Base-by-base conservation (phyloP, 2,888 invertebrate genomes). In the Plutella xylostella region DNA sequence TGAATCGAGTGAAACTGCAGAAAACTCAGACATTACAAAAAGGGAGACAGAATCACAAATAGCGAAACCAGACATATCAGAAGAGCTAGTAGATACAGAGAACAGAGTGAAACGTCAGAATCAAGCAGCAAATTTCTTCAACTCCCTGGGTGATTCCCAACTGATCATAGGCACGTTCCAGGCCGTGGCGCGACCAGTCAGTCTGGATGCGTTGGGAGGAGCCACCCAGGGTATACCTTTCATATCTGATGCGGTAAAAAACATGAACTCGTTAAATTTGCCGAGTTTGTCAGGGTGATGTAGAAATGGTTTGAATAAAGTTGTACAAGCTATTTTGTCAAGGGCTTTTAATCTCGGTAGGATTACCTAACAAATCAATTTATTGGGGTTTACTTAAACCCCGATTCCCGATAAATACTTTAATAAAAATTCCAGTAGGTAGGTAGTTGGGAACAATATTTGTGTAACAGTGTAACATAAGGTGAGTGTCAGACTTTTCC, bases 81-180 rank as follows among this genome's bases (percentile, higher is more conserved):
- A 33, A 7, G 6, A 7, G 15, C 33, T 33, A 15, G 33, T n/a
- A n/a, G n/a, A 14, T 31, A 14, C 5, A 14, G 31, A 15, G 11
- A n/a, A 18, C 7, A 37, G 19, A 15, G 12, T n/a, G 12, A 37
- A 37, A 12, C 15, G 18, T 37, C 37, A 37, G 19, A 15, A 37
- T 6, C 12, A n/a, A 20, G 9, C 19, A 12, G 37, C 37, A n/a
- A n/a, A 9, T 20, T 18, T 35, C 2, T 15, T 37, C 6, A 37
- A 37, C 19, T 20, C 37, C 20, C 15, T 37, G 19, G 47, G 40
- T 14, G 47, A 49, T n/a, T 37, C 45, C 3, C 63, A 66, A 30
- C 56, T 69, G 51, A 54, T 68, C 3, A 42, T 68, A 25, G 68
- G 70, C 0, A 67, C 65, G 1, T 70, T 70, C 45, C 70, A 69